Conservation (phyloP, 2,797 vertebrate genomes). For the Scolopax rusticola region DNA sequence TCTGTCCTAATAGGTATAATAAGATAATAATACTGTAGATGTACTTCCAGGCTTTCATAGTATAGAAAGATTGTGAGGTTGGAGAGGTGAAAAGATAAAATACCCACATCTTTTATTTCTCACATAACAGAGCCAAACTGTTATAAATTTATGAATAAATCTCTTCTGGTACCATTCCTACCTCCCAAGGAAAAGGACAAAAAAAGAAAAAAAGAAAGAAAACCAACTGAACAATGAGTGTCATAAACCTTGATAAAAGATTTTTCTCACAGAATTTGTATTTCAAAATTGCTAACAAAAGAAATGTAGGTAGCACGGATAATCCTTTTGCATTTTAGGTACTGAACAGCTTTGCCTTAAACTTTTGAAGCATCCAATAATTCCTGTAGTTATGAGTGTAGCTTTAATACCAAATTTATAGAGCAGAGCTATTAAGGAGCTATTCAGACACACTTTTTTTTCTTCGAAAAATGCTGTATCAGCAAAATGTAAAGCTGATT, state of each 20-base stretch:
- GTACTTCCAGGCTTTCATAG: neutral
- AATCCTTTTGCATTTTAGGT: neutral
- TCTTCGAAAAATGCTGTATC: neutral
- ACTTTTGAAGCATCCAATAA: neutral
- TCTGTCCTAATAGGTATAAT: neutral
- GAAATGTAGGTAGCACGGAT: neutral
- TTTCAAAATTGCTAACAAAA: neutral
- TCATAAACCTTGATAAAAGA: neutral
- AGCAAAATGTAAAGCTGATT: slow-evolving; percentile 35
- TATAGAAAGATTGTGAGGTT: neutral
- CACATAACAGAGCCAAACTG: neutral
- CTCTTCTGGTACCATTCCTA: neutral
- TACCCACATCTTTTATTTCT: neutral
- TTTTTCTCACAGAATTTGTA: neutral
- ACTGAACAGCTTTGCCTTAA: neutral
- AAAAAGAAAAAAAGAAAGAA: neutral
- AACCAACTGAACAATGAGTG: neutral
- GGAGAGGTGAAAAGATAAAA: neutral
- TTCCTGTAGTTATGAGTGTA: neutral
- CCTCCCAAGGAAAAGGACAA: neutral
- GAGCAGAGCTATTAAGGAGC: neutral
- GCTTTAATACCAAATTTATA: slow-evolving; percentile 20
- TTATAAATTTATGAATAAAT: neutral
- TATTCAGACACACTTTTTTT: slow-evolving; percentile 38
- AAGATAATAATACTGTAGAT: neutral